phyloP scores from a whole-genome alignment of 2,888 invertebrate genomes.

The Eristalis tenax region DNA sequence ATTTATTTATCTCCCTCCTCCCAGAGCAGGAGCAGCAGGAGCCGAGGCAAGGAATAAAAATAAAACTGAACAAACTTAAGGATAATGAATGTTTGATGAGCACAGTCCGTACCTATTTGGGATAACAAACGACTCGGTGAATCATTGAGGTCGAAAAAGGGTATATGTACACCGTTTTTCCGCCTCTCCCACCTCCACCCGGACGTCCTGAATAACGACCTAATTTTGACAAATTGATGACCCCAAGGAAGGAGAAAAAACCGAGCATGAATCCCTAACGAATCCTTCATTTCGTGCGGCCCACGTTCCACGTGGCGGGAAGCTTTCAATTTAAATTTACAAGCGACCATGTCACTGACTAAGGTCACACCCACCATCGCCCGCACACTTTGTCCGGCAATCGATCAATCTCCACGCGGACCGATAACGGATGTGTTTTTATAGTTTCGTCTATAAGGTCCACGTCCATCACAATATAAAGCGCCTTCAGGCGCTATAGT shows the following conservation, averaged over 20 bases:
- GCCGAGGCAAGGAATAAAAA: background rate
- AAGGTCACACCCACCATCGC: background rate
- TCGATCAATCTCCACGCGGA: conserved; percentile 27
- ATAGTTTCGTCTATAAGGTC: conserved; percentile 18
- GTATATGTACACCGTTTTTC: background rate
- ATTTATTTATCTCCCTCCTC: conserved; percentile 6
- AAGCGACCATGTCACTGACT: background rate
- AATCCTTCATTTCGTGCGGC: background rate
- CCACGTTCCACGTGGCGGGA: background rate
- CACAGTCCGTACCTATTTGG: conserved; percentile 17
- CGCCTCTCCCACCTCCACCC: background rate
- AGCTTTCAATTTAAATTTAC: conserved; percentile 15
- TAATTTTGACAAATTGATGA: conserved; percentile 29
- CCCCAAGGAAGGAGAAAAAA: background rate
- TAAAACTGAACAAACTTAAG: conserved; percentile 3
- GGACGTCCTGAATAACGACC: conserved; percentile 12
- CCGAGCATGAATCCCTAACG: background rate
- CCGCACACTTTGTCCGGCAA: background rate
- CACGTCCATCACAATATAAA: conserved; percentile 6
- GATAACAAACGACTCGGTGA: conserved; percentile 33
- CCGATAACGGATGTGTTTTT: conserved; percentile 24
- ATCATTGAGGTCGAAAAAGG: conserved; percentile 42
- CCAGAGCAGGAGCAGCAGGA: background rate
- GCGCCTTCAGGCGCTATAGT: background rate
- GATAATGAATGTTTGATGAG: conserved; percentile 48